Conservation (phyloP, 2,888 invertebrate genomes). For the Agonopterix heracliana region DNA sequence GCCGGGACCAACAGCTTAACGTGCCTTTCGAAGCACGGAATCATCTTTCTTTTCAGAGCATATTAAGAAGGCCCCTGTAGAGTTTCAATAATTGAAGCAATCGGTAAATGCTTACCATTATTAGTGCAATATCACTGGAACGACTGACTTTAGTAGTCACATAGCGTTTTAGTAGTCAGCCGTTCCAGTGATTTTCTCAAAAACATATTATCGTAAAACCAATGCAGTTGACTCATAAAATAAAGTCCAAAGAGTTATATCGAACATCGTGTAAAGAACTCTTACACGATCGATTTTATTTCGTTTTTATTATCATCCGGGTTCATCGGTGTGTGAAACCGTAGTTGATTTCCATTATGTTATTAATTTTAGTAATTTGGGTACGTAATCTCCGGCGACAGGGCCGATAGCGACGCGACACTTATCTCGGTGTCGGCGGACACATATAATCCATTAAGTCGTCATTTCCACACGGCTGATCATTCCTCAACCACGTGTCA, state of each 20-base stretch:
- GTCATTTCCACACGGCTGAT: conserved; percentile 73
- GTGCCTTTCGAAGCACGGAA: too few relatives aligned
- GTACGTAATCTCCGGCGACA: conserved; percentile 67
- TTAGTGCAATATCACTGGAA: too few relatives aligned
- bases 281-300: conserved; percentile 6
- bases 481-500: conserved; percentile 73
- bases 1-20: too few relatives aligned
- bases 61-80: too few relatives aligned
- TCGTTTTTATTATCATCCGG: conserved; percentile 43
- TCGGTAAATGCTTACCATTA: too few relatives aligned
- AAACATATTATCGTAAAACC: background rate
- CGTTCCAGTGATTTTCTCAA: too few relatives aligned
- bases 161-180: too few relatives aligned
- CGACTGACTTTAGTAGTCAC: too few relatives aligned
- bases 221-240: background rate
- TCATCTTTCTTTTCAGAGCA: too few relatives aligned
- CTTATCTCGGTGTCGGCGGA: conserved; percentile 72
- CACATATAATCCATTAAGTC: conserved; percentile 76
- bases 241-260: conserved; percentile 16
- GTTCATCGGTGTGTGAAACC: conserved; percentile 56
- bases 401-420: conserved; percentile 61
- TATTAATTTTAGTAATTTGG: conserved; percentile 71
- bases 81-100: too few relatives aligned
- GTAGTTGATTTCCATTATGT: conserved; percentile 64
- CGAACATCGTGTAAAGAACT: conserved; percentile 20